phyloP scores from a whole-genome alignment of 2,113 vertebrate genomes.

The Eretmochelys imbricata region DNA sequence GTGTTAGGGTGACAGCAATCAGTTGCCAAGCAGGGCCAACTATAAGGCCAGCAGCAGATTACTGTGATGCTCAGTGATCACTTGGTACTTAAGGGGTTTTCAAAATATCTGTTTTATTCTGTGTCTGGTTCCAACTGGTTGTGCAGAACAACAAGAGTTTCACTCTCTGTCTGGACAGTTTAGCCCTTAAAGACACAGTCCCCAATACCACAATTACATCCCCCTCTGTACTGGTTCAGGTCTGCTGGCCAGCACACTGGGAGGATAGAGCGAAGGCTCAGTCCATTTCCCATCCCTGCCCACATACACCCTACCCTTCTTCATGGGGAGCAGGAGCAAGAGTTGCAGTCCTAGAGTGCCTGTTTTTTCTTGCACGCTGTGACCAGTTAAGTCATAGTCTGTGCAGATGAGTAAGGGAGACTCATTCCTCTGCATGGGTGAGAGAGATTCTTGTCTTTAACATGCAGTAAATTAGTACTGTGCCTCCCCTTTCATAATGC shows the following conservation, averaged over 20 bases:
- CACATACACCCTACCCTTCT: not conserved
- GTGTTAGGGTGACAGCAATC: fast-evolving
- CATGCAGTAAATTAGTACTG: not conserved
- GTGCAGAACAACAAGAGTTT: not conserved
- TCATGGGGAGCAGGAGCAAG: not conserved
- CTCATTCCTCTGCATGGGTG: fast-evolving
- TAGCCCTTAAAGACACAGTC: not conserved
- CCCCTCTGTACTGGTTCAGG: not conserved
- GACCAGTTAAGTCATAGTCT: not conserved
- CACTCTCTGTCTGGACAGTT: not conserved
- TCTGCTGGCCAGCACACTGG: not conserved
- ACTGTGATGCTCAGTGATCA: not conserved
- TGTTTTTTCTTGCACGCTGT: not conserved
- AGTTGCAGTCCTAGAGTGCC: not conserved
- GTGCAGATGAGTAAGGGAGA: fast-evolving
- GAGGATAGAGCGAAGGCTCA: not conserved
- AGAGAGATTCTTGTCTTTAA: not conserved
- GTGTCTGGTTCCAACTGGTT: not conserved
- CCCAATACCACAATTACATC: not conserved
- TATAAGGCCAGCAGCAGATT: not conserved
- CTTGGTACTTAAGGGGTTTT: not conserved
- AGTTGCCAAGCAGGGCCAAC: not conserved
- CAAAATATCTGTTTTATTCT: not conserved
- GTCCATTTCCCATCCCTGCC: fast-evolving
- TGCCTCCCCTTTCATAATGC: not conserved